Evolutionary conservation across 2,113 vertebrate species (phyloP).

Genomic region (Amia ocellicauda): DNA sequence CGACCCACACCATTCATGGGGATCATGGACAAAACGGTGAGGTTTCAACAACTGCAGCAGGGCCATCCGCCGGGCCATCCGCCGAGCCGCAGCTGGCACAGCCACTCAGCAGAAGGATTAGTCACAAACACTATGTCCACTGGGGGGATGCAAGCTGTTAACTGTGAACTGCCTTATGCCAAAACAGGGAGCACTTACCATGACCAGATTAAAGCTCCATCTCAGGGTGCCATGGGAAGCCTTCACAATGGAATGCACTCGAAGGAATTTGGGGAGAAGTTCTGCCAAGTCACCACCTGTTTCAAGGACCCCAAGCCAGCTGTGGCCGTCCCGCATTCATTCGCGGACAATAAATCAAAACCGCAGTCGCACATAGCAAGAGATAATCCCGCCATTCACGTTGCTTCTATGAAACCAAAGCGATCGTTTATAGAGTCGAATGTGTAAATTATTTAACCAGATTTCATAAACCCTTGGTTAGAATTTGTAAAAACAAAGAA

Average conservation of each 20-base stretch:
- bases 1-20: conserved; percentile 89
- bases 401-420: conserved; percentile 88
- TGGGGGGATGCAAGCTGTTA: conserved; percentile 55
- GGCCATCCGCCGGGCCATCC: conserved; percentile 32
- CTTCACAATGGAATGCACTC: conserved; percentile 72
- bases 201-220: conserved; percentile 63
- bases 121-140: conserved; percentile 44
- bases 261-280: conserved; percentile 69
- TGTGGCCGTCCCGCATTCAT: conserved; percentile 60
- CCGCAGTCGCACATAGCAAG: conserved; percentile 57
- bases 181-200: conserved; percentile 61
- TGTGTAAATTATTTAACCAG: conserved; percentile 62
- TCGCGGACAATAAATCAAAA: conserved; percentile 66
- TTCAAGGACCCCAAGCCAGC: conserved; percentile 72
- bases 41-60: conserved; percentile 75
- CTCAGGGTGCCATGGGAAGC: conserved; percentile 53
- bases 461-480: background rate
- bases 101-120: conserved; percentile 64
- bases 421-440: conserved; percentile 96
- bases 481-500: background rate
- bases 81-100: conserved; percentile 71
- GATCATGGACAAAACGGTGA: conserved; percentile 86
- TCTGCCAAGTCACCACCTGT: conserved; percentile 64
- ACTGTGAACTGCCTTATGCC: conserved; percentile 62
- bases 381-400: conserved; percentile 72